These are phyloP conservation scores for Chrysolina americana DNA, from an alignment of 2,888 invertebrate genomes.

Conservation along the genomic window DNA sequence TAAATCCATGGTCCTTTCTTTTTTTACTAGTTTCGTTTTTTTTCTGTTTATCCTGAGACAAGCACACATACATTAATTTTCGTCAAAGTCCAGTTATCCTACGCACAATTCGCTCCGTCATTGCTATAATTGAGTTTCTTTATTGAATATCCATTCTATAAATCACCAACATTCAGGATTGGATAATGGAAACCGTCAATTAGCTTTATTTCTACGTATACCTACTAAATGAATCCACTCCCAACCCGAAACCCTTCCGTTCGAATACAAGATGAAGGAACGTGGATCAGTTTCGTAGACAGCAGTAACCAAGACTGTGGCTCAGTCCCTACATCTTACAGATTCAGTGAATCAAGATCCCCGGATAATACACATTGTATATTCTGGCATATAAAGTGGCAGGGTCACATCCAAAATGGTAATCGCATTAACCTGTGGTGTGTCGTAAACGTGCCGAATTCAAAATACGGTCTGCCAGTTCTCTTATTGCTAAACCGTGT, in stretches of 20 bases:
- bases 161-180: background rate
- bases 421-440: conserved; percentile 50
- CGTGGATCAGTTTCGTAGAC: conserved; percentile 4
- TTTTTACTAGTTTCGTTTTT: too few species aligned
- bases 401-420: conserved; percentile 49
- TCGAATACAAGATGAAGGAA: background rate
- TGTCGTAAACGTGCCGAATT: conserved; percentile 51
- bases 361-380: conserved; percentile 35
- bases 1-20: too few species aligned
- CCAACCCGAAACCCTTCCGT: background rate
- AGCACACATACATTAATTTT: too few species aligned
- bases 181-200: background rate
- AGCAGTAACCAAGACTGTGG: background rate
- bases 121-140: background rate
- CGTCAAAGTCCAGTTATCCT: too few species aligned
- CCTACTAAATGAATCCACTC: background rate
- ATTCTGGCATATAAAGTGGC: conserved; percentile 38
- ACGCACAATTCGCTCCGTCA: too few species aligned
- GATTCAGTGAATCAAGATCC: conserved; percentile 30
- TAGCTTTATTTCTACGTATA: background rate
- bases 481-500: conserved; percentile 21
- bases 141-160: background rate
- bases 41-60: too few species aligned
- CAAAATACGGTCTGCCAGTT: conserved; percentile 50
- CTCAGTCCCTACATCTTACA: conserved; percentile 22